phyloP scores from a whole-genome alignment of 1,140 invertebrate genomes.

The Drosophila tristis region DNA sequence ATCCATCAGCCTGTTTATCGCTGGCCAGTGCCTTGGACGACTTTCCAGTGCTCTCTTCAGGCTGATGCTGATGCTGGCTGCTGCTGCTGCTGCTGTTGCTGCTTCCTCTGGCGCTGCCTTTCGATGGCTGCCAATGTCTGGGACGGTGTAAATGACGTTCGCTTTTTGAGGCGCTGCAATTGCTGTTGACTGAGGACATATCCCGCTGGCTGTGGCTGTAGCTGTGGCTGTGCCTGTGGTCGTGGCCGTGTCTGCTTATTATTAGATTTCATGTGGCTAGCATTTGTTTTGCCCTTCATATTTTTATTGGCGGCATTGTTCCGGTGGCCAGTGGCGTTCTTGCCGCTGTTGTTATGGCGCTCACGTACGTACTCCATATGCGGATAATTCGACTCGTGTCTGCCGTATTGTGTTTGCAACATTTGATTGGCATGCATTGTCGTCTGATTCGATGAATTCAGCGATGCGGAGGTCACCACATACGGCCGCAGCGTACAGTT shows the following conservation, averaged over 20 bases:
- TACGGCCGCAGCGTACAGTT: conserved; percentile 91
- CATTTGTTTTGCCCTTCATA: conserved; percentile 60
- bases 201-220: too few relatives aligned
- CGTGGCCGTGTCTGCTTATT: conserved; percentile 59
- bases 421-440: conserved; percentile 84
- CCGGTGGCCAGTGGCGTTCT: conserved; percentile 44
- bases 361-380: conserved; percentile 84
- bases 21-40: conserved; percentile 29
- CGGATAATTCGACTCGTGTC: conserved; percentile 84
- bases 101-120: conserved; percentile 65
- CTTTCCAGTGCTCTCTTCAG: conserved; percentile 48
- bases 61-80: conserved; percentile 31
- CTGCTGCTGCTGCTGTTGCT: conserved; percentile 48
- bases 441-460: conserved; percentile 84
- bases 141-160: conserved; percentile 82
- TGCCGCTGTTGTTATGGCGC: conserved; percentile 60
- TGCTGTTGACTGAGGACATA: conserved; percentile 63
- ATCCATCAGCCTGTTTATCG: conserved; percentile 83
- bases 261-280: conserved; percentile 72
- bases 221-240: too few relatives aligned
- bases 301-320: conserved; percentile 67
- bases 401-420: conserved; percentile 82
- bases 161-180: conserved; percentile 78
- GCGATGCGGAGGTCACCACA: conserved; percentile 81
- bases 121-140: conserved; percentile 77